Conservation (phyloP, 2,888 invertebrate genomes). For the Synergus japonicus region DNA sequence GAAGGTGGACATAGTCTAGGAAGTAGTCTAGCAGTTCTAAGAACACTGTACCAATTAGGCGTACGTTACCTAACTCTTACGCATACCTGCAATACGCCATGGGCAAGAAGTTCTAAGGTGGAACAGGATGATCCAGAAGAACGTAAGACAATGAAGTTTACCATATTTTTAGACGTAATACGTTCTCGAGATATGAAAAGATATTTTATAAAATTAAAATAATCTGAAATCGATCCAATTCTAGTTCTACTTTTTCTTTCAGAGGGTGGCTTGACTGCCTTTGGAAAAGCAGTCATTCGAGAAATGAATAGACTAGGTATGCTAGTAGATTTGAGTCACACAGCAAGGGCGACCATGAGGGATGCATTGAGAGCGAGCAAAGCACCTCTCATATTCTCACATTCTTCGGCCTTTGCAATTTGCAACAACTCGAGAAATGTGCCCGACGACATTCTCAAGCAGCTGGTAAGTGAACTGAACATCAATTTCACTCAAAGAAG, state of each 20-base stretch:
- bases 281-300: slow-evolving; percentile 85
- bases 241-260: slow-evolving; percentile 25
- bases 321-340: slow-evolving; percentile 94
- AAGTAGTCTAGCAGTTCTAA: slow-evolving; percentile 90
- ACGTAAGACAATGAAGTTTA: slow-evolving; percentile 58
- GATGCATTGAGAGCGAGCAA: slow-evolving; percentile 89
- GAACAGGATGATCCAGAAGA: slow-evolving; percentile 70
- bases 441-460: slow-evolving; percentile 87
- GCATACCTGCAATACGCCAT: slow-evolving; percentile 91
- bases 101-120: slow-evolving; percentile 79
- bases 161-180: background rate
- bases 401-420: slow-evolving; percentile 91
- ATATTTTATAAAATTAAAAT: too few species aligned
- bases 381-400: slow-evolving; percentile 95
- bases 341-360: slow-evolving; percentile 90
- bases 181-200: too few species aligned
- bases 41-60: slow-evolving; percentile 93
- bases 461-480: slow-evolving; percentile 78
- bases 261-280: slow-evolving; percentile 72
- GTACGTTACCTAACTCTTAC: slow-evolving; percentile 91
- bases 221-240: background rate
- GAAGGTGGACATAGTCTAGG: slow-evolving; percentile 96
- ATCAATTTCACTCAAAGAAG: slow-evolving; percentile 23
- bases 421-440: slow-evolving; percentile 94
- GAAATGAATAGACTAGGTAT: slow-evolving; percentile 97